Conservation (phyloP, 2,888 invertebrate species). For the Vesta saturnalis region DNA sequence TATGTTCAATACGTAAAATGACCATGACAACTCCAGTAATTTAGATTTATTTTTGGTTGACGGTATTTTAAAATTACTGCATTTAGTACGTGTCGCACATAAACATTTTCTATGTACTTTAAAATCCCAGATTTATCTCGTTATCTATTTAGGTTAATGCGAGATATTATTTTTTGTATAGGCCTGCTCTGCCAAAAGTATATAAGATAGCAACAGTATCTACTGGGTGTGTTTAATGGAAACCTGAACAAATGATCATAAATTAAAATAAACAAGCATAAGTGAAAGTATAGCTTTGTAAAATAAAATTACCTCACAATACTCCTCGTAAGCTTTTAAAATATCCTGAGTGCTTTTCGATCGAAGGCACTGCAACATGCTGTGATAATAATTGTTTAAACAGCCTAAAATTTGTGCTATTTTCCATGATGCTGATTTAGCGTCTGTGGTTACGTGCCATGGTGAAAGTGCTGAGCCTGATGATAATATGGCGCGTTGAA, state of each 20-base stretch:
- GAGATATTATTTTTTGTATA: no score
- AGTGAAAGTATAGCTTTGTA: neutral
- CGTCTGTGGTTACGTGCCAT: conserved; percentile 60
- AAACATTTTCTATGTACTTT: neutral
- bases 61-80: neutral
- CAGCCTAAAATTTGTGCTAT: conserved; percentile 69
- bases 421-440: conserved; percentile 65
- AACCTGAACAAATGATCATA: neutral
- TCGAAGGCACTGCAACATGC: conserved; percentile 70
- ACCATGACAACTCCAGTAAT: neutral
- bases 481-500: conserved; percentile 76
- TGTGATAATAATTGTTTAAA: conserved; percentile 61
- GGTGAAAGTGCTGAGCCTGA: conserved; percentile 67
- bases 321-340: conserved; percentile 67
- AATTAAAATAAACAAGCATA: neutral
- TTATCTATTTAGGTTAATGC: no score
- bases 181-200: no score
- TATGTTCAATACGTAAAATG: neutral
- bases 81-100: neutral
- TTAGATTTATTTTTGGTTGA: neutral
- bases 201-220: no score
- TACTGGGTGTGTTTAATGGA: no score
- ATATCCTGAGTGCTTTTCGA: conserved; percentile 70
- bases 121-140: no score
- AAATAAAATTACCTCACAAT: conserved; percentile 60